A percentile compares a stretch with the other conserved stretches of the same genome.
Conservation (phyloP, 92 coral and sea anemone genomes). For the Zoanthus sociatus region DNA sequence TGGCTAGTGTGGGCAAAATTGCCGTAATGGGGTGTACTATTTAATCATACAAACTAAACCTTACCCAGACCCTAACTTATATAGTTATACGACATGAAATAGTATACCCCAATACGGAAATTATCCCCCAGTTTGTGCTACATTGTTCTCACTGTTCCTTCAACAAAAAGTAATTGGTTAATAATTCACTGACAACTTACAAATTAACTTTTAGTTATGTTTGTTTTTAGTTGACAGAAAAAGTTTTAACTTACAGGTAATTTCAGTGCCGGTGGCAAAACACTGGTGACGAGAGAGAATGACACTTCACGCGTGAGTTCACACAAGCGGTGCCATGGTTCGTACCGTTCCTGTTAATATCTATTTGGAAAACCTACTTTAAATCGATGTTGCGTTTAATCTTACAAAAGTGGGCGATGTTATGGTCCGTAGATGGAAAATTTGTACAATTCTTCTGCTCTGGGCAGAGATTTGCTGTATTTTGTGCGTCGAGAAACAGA, state of each 20-base stretch:
- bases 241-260: conserved; percentile 69
- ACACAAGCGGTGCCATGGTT: conserved; percentile 56
- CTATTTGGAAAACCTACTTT: neutral
- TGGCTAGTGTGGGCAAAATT: too few species aligned
- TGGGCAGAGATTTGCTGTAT: conserved; percentile 18
- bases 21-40: too few species aligned
- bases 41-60: too few species aligned
- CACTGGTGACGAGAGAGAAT: conserved; percentile 23
- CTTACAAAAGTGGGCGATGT: conserved; percentile 64
- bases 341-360: conserved; percentile 24
- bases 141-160: too few species aligned
- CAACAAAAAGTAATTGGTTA: too few species aligned
- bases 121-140: too few species aligned
- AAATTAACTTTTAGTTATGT: conserved; percentile 13
- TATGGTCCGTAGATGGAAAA: conserved; percentile 79
- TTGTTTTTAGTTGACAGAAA: conserved; percentile 46
- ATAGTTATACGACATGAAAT: too few species aligned
- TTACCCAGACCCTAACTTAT: too few species aligned
- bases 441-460: conserved; percentile 50
- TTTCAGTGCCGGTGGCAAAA: conserved; percentile 47
- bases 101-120: too few species aligned
- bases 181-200: too few species aligned
- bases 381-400: conserved; percentile 56
- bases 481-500: conserved; percentile 39
- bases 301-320: conserved; percentile 74